Conservation (phyloP, 2,888 invertebrate genomes). For the Endomychus coccineus region DNA sequence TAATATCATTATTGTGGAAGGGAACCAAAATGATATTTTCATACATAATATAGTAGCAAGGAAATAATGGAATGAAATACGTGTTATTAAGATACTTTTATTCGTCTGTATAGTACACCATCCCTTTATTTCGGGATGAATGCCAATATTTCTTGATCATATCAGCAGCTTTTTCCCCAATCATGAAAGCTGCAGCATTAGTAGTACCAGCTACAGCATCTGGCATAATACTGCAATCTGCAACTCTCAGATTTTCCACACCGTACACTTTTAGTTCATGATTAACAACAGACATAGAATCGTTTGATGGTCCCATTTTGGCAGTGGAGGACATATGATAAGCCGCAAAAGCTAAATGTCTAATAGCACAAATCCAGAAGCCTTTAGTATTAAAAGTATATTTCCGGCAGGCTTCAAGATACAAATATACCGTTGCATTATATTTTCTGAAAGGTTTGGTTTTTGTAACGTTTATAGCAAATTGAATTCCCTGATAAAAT, state of each 20-base stretch:
- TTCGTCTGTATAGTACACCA: too few species aligned
- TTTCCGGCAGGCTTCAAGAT: conserved; percentile 44
- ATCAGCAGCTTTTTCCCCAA: conserved; percentile 16
- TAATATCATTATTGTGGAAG: too few species aligned
- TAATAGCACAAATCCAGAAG: conserved; percentile 44
- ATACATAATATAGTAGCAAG: too few species aligned
- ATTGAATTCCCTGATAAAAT: conserved; percentile 51
- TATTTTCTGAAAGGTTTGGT: conserved; percentile 54
- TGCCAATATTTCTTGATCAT: too few species aligned
- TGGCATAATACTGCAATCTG: conserved; percentile 58
- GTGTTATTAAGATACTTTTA: too few species aligned
- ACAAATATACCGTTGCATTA: conserved; percentile 44
- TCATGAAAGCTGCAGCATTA: conserved; percentile 13
- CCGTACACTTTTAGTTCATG: conserved; percentile 53
- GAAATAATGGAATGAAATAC: too few species aligned
- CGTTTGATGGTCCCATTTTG: conserved; percentile 45
- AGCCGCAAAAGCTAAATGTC: conserved; percentile 42
- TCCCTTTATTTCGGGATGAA: too few species aligned
- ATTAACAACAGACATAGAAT: conserved; percentile 49
- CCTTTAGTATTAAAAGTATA: conserved; percentile 38
- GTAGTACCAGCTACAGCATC: conserved; percentile 44
- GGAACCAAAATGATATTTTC: too few species aligned
- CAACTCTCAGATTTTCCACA: conserved; percentile 50
- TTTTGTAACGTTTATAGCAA: conserved; percentile 20
- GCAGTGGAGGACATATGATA: conserved; percentile 48